These are phyloP conservation scores for Phaethon lepturus DNA, from an alignment of 2,113 vertebrate species.

Conservation along the genomic window DNA sequence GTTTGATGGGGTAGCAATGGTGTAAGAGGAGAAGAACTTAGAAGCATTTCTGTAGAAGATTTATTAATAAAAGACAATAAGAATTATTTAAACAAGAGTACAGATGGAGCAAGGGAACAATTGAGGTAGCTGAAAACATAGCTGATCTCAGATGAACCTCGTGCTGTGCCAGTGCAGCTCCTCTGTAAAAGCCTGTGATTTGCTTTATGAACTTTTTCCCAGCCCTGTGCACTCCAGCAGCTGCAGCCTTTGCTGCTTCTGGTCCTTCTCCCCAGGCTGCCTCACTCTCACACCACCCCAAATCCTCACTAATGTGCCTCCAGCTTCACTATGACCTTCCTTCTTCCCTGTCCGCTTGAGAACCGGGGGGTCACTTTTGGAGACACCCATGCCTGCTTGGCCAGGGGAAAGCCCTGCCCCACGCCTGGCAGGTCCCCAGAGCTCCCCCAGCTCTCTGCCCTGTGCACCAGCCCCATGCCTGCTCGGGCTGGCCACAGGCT, in stretches of 20 bases:
- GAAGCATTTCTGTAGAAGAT: background rate
- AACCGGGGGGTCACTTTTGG: accelerated
- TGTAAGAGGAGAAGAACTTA: background rate
- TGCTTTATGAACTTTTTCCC: background rate
- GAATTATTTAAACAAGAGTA: background rate
- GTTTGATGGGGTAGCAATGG: accelerated
- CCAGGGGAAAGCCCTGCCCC: background rate
- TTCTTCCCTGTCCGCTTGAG: background rate
- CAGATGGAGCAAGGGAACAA: background rate
- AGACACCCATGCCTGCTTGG: background rate
- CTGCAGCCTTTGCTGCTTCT: background rate
- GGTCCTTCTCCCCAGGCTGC: background rate
- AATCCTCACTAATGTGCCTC: accelerated
- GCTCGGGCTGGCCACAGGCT: accelerated
- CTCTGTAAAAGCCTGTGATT: background rate
- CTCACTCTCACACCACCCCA: background rate
- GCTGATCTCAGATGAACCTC: background rate
- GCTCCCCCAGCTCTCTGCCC: background rate
- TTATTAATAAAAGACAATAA: background rate
- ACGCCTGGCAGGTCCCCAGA: background rate
- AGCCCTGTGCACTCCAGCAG: background rate
- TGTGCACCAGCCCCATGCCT: accelerated
- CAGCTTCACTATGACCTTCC: background rate
- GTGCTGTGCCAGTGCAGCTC: background rate
- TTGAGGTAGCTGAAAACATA: background rate